Percentiles rank a stretch among this genome's conserved stretches.
These are phyloP conservation scores for Embidobia sp. DNA, from an alignment of 2,888 invertebrate genomes.

Conservation along the genomic window DNA sequence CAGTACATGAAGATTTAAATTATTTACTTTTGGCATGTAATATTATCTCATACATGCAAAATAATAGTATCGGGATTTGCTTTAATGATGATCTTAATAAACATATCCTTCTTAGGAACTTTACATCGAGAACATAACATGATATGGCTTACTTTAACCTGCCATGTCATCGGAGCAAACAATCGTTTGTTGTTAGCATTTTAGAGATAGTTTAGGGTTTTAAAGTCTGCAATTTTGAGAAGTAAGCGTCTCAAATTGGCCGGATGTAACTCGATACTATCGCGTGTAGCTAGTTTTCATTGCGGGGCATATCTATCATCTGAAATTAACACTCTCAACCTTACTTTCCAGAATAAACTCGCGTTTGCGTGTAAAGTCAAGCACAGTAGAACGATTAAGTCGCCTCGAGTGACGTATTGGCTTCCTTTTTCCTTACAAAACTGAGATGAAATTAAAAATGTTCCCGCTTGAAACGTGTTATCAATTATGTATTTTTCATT, in stretches of 20 bases:
- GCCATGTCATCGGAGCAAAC: background rate
- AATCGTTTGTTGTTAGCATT: conserved; percentile 43
- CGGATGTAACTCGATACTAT: conserved; percentile 62
- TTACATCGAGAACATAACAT: background rate
- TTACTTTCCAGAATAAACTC: conserved; percentile 71
- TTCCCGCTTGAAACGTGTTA: conserved; percentile 11
- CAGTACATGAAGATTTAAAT: background rate
- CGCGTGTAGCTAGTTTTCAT: conserved; percentile 78
- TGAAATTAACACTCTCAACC: conserved; percentile 79
- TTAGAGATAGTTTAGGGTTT: conserved; percentile 21
- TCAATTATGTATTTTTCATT: conserved; percentile 17
- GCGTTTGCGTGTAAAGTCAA: conserved; percentile 69
- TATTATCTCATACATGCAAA: conserved; percentile 2
- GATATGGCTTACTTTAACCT: background rate
- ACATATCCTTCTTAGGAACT: conserved; percentile 21
- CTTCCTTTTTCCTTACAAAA: conserved; percentile 52
- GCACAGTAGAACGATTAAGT: conserved; percentile 71
- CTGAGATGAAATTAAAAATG: conserved; percentile 44
- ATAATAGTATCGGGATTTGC: background rate
- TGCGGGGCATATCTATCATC: conserved; percentile 77
- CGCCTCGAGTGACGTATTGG: conserved; percentile 69
- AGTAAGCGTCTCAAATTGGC: conserved; percentile 42
- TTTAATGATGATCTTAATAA: conserved; percentile 9
- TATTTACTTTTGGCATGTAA: conserved; percentile 2
- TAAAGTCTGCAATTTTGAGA: conserved; percentile 37